phyloP scores from a whole-genome alignment of 2,888 invertebrate species.

The Heliconius charithonia region DNA sequence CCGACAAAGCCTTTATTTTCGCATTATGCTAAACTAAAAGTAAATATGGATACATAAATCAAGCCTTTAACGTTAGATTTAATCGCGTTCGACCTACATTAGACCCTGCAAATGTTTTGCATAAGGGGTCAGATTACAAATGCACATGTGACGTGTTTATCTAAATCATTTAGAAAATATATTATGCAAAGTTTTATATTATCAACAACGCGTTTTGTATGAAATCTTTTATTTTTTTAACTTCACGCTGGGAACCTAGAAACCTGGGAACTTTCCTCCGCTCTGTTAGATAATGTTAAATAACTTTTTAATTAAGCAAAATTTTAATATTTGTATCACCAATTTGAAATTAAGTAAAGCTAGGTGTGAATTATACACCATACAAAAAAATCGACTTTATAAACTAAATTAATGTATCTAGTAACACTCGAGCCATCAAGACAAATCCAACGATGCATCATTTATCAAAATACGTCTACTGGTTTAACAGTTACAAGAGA shows the following conservation, averaged over 20 bases:
- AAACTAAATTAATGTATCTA: too few relatives aligned
- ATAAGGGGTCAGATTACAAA: constrained; percentile 36
- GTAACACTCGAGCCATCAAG: too few relatives aligned
- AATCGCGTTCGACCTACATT: constrained; percentile 37
- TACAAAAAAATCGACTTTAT: neutral
- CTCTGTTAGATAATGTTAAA: too few relatives aligned
- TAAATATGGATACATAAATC: constrained; percentile 17
- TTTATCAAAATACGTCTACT: too few relatives aligned
- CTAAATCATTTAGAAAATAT: neutral
- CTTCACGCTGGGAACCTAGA: neutral
- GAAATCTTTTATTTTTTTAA: neutral
- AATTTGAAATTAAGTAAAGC: too few relatives aligned
- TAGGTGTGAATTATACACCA: too few relatives aligned
- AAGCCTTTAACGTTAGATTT: constrained; percentile 27
- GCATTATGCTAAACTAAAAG: neutral
- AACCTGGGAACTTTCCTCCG: too few relatives aligned
- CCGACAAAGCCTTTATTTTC: neutral
- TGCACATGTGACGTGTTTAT: constrained; percentile 5
- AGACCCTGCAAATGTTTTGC: constrained; percentile 36
- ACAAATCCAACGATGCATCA: too few relatives aligned
- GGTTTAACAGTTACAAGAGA: neutral
- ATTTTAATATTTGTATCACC: too few relatives aligned
- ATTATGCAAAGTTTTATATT: neutral
- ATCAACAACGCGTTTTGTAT: too few relatives aligned
- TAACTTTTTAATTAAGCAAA: too few relatives aligned